phyloP scores from a whole-genome alignment of 2,113 vertebrate species.

The Ochotona curzoniae region DNA sequence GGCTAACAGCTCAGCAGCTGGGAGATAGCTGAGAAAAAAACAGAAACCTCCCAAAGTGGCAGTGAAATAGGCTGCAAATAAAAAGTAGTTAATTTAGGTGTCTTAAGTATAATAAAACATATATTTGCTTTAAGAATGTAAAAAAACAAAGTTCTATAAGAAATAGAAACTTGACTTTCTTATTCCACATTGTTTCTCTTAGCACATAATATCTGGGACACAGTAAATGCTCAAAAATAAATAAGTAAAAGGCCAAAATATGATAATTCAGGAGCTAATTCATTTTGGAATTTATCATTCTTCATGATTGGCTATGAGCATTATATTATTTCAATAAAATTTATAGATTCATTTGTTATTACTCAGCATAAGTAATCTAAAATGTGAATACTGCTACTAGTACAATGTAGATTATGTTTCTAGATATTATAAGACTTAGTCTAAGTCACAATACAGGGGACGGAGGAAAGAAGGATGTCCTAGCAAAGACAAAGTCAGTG shows the following conservation, averaged over 20 bases:
- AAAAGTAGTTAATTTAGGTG: constrained; percentile 34
- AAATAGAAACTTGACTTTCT: not conserved
- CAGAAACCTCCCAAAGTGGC: constrained; percentile 92
- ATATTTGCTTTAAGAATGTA: not conserved
- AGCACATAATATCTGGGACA: not conserved
- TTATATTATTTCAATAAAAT: not conserved
- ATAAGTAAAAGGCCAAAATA: not conserved
- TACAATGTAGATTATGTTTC: not conserved
- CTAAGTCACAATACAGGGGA: not conserved
- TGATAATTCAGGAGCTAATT: not conserved
- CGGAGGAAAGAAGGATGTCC: not conserved
- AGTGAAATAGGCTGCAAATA: constrained; percentile 89
- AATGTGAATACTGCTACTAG: not conserved
- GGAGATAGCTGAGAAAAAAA: constrained; percentile 95
- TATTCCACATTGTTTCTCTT: not conserved
- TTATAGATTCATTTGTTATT: not conserved
- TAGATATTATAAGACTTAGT: not conserved
- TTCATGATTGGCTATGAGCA: not conserved
- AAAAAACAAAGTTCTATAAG: not conserved
- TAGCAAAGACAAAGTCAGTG: not conserved
- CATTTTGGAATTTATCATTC: not conserved
- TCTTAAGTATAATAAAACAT: not conserved
- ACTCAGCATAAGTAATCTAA: not conserved
- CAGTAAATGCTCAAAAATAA: not conserved
- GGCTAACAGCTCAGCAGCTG: constrained; percentile 91